These are phyloP conservation scores for Dicyrtomina minuta DNA, from an alignment of 2,888 invertebrate species.

Conservation along the genomic window DNA sequence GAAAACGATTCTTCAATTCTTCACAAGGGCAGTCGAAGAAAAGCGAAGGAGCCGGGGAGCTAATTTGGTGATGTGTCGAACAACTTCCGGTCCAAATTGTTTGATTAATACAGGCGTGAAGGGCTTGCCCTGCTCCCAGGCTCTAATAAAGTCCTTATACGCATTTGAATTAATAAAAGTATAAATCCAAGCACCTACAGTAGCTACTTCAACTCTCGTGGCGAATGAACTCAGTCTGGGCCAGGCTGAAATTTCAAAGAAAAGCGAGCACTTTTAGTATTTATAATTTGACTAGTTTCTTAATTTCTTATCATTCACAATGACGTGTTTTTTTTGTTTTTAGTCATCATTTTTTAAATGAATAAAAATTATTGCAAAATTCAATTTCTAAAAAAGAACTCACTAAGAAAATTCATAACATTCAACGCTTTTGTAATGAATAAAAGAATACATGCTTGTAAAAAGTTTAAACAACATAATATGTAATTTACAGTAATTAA, in stretches of 20 bases:
- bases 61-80: not conserved
- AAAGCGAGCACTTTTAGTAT: too few species aligned
- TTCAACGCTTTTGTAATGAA: too few species aligned
- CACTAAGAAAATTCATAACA: too few species aligned
- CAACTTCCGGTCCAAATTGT: not conserved
- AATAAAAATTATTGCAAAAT: too few species aligned
- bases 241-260: conserved; percentile 4
- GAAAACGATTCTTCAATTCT: too few species aligned
- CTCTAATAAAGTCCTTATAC: not conserved
- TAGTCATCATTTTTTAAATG: too few species aligned
- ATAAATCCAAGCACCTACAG: not conserved
- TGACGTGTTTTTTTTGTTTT: too few species aligned
- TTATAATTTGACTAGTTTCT: too few species aligned
- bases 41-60: not conserved
- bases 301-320: too few species aligned
- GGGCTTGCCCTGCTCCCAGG: not conserved
- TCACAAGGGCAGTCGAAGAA: not conserved
- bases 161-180: not conserved
- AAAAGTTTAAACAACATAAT: too few species aligned
- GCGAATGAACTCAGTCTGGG: conserved; percentile 5
- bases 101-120: not conserved
- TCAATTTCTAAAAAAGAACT: too few species aligned
- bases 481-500: not conserved
- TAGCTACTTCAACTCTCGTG: not conserved
- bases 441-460: too few species aligned